Base-by-base conservation (phyloP, 1,140 invertebrate genomes). In the Potamilus streckersoni region DNA sequence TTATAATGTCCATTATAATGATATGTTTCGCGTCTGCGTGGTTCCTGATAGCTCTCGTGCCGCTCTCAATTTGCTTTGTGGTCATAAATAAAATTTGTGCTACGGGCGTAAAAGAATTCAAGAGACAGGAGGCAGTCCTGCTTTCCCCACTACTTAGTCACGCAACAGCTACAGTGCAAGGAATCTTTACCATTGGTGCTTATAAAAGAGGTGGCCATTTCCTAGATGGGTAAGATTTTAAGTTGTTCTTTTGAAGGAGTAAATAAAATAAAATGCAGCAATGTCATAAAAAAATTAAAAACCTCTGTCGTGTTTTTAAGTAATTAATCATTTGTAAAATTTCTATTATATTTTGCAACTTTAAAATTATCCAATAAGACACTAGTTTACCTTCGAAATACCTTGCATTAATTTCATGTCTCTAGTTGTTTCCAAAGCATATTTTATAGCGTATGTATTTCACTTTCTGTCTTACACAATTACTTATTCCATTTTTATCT, bases 121-220 rank as follows among this genome's bases (percentile, higher is more conserved):
- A 94, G 80, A 89, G 93, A 49, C 64, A 93, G 61, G 94, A 94
- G 80, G 93, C 91, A 76, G 86, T 90, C 16, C 91, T 93, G 2
- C 88, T 92, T 31, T 93, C 93, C 4, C 93, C 94, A 2, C 87
- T 94, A 23, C 92, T 93, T 77, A 93, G 92, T 82, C 93, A 93
- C 84, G 88, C 95, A 6, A 91, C 91, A n/a, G 91, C 93, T 0
- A 92, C 93, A 12, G 85, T 94, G 0, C 91, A 93, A 74, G 94
- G 94, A 66, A 86, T 94, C 2, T 86, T 89, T 71, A 93, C 93
- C 8, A 94, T 95, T 73, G 91, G 93, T 80, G 93, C 93, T 4
- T 94, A 92, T 82, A 88, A 88, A n/a, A 93, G 84, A 75, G 77
- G 79, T 16, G 27, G 82, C 17, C 79, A 84, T 60, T 89, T 88